phyloP scores from a whole-genome alignment of 2,888 invertebrate species.

The Dynastes grantii region DNA sequence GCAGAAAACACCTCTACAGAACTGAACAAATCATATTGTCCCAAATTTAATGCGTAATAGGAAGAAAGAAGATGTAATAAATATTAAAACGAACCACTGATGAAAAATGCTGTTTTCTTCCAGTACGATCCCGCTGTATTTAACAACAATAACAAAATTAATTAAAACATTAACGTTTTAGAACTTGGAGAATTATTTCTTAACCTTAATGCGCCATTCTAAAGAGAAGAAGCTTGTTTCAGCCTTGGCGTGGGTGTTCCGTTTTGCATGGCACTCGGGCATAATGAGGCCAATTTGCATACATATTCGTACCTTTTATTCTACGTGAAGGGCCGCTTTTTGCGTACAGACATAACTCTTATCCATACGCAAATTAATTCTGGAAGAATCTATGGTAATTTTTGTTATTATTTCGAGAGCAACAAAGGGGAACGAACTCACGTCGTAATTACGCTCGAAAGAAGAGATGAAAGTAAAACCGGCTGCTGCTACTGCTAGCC shows the following conservation, averaged over 20 bases:
- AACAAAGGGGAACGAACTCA: not conserved
- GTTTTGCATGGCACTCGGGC: not conserved
- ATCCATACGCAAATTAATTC: not conserved
- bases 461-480: not conserved
- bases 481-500: too few species aligned
- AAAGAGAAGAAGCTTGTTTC: not conserved
- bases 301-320: not conserved
- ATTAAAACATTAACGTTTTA: too few species aligned
- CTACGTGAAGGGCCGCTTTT: not conserved
- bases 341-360: not conserved
- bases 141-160: too few species aligned
- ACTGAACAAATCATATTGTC: too few species aligned
- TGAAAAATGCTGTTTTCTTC: too few species aligned
- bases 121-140: too few species aligned
- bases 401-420: not conserved
- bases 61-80: too few species aligned
- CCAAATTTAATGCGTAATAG: too few species aligned
- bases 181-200: too few species aligned
- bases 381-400: not conserved
- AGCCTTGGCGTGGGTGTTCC: not conserved
- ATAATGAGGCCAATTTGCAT: constrained; percentile 8
- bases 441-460: not conserved
- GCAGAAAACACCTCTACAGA: too few species aligned
- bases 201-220: too few species aligned
- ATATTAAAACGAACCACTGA: too few species aligned